phyloP scores from a whole-genome alignment of 1,140 invertebrate species.

The Dreissena rostriformis region DNA sequence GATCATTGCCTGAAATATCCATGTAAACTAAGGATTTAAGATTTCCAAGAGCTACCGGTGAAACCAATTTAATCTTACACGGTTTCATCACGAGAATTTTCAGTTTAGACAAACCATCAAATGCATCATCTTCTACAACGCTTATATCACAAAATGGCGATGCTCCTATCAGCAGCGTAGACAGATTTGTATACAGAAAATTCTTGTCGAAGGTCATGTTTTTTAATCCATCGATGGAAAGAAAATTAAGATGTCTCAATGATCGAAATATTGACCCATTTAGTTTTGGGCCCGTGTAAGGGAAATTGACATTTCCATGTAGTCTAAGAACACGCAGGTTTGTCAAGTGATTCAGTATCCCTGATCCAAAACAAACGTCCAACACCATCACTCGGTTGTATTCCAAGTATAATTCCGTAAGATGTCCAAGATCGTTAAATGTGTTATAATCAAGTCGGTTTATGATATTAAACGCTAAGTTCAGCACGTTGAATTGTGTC shows the following conservation, averaged over 20 bases:
- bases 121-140: slow-evolving; percentile 4
- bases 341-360: slow-evolving; percentile 7
- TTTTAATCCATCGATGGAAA: slow-evolving; percentile 18
- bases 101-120: slow-evolving; percentile 20
- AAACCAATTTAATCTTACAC: slow-evolving; percentile 1
- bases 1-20: slow-evolving; percentile 32
- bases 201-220: slow-evolving; percentile 11
- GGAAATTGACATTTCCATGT: background rate
- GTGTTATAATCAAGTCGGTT: slow-evolving; percentile 6
- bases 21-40: background rate
- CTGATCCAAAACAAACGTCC: background rate
- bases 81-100: slow-evolving; percentile 12
- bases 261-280: background rate
- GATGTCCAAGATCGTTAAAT: slow-evolving; percentile 18
- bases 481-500: slow-evolving; percentile 5
- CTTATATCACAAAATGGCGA: slow-evolving; percentile 1
- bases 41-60: slow-evolving; percentile 1
- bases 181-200: slow-evolving; percentile 21
- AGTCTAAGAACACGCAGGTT: slow-evolving; percentile 14
- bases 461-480: slow-evolving; percentile 24
- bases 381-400: background rate
- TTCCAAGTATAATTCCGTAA: slow-evolving; percentile 12
- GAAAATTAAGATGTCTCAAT: background rate
- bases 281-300: background rate
- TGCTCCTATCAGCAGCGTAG: slow-evolving; percentile 4